Conservation (phyloP, 2,113 vertebrate genomes). For the Neodon shergylaensis region DNA sequence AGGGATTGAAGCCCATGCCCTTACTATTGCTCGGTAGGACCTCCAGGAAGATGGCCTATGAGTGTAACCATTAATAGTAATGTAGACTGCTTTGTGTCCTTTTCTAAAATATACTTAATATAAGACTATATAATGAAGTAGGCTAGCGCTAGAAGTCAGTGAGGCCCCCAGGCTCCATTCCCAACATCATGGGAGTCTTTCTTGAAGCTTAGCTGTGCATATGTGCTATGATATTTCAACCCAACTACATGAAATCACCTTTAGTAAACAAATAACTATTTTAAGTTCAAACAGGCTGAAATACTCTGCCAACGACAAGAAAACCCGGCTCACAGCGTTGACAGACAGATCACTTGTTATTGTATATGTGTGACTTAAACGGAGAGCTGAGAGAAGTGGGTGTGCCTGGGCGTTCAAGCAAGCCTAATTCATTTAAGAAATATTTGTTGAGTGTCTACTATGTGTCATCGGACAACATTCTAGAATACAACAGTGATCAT, state of each 20-base stretch:
- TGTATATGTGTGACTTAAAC: neutral
- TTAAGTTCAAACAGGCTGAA: slow-evolving; percentile 35
- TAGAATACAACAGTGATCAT: neutral
- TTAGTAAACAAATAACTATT: neutral
- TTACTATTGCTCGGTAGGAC: neutral
- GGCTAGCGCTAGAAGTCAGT: neutral
- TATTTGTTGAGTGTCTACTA: neutral
- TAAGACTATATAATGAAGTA: neutral
- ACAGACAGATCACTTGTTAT: neutral
- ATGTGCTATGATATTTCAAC: neutral
- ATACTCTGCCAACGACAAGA: neutral
- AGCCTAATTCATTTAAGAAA: neutral
- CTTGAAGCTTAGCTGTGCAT: neutral
- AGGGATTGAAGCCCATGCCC: neutral
- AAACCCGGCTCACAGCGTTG: neutral
- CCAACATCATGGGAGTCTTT: neutral
- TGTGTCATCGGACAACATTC: neutral
- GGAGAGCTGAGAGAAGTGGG: neutral
- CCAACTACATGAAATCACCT: slow-evolving; percentile 42
- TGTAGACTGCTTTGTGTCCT: neutral
- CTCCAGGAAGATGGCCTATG: neutral
- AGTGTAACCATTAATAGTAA: neutral
- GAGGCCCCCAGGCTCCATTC: neutral
- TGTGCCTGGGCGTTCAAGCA: neutral
- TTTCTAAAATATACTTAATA: neutral